A percentile compares a stretch with the other conserved stretches of the same genome.
Conservation (phyloP, 2,797 vertebrate species). For the Furcifer pardalis region DNA sequence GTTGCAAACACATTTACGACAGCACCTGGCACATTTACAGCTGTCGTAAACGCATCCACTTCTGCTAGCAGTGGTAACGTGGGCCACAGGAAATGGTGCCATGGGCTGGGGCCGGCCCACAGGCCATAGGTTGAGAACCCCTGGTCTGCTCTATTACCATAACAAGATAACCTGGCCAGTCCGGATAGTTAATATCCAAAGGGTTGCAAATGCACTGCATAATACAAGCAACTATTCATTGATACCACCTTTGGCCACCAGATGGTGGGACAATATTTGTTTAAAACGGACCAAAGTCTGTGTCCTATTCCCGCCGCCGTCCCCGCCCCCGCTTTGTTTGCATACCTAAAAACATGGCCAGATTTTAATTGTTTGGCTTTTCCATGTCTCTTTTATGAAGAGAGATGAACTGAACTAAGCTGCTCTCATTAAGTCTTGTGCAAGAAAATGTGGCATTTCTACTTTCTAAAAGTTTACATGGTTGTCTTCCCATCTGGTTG, state of each 20-base stretch:
- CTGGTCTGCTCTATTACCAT: too few species aligned
- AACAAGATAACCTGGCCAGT: too few species aligned
- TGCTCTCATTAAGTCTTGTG: slow-evolving; percentile 13
- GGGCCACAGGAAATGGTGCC: too few species aligned
- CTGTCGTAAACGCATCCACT: too few species aligned
- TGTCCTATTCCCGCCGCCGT: neutral
- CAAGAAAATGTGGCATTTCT: neutral
- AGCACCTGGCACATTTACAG: too few species aligned
- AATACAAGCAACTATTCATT: neutral
- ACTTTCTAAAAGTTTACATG: neutral
- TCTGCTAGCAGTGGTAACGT: too few species aligned
- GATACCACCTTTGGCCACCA: neutral
- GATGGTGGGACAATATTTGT: neutral
- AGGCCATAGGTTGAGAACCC: too few species aligned
- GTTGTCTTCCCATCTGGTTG: neutral
- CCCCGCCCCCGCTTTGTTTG: neutral
- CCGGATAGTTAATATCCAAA: too few species aligned
- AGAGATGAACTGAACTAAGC: neutral
- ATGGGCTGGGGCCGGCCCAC: too few species aligned
- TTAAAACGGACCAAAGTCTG: neutral
- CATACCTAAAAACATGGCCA: neutral
- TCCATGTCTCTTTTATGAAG: neutral
- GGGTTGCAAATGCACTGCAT: neutral
- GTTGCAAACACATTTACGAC: too few species aligned
- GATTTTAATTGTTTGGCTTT: neutral